Conservation (phyloP, 2,797 vertebrate genomes). For the Amniataba percoides region DNA sequence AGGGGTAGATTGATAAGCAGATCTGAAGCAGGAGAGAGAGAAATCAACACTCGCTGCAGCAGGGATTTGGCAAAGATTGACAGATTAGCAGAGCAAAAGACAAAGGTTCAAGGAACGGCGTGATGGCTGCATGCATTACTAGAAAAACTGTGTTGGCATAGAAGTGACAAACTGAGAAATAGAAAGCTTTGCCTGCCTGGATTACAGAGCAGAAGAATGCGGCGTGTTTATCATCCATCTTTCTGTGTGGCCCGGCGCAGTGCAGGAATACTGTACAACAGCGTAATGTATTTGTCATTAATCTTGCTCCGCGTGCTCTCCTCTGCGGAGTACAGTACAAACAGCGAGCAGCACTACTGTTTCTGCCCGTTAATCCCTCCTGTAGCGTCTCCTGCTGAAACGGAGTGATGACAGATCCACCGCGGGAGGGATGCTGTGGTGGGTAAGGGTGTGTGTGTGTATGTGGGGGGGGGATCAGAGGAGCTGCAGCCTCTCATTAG, state of each 20-base stretch:
- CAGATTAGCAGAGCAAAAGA: constrained; percentile 61
- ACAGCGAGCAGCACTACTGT: constrained; percentile 31
- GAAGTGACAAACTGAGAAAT: constrained; percentile 57
- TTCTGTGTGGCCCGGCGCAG: constrained; percentile 60
- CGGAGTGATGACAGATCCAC: constrained; percentile 58
- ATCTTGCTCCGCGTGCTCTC: constrained; percentile 54
- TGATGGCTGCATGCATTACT: constrained; percentile 42
- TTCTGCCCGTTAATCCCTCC: constrained; percentile 49
- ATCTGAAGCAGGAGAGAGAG: constrained; percentile 46
- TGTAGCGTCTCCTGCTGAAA: constrained; percentile 36
- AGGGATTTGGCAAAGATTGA: constrained; percentile 64
- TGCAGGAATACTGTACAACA: constrained; percentile 52
- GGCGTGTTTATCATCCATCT: constrained; percentile 56
- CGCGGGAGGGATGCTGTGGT: not conserved
- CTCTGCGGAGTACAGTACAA: constrained; percentile 50
- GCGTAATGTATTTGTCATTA: constrained; percentile 66
- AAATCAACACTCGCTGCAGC: constrained; percentile 40
- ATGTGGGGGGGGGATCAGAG: constrained; percentile 60
- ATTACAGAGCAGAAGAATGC: constrained; percentile 51
- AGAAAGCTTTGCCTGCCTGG: constrained; percentile 32
- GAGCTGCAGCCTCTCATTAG: constrained; percentile 75
- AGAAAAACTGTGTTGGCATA: constrained; percentile 36
- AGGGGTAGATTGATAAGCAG: constrained; percentile 42
- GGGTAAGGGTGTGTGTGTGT: not conserved
- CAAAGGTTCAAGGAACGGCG: constrained; percentile 51